These are phyloP conservation scores for Cataglyphis altisquamis DNA, from an alignment of 2,888 invertebrate species.

Conservation along the genomic window DNA sequence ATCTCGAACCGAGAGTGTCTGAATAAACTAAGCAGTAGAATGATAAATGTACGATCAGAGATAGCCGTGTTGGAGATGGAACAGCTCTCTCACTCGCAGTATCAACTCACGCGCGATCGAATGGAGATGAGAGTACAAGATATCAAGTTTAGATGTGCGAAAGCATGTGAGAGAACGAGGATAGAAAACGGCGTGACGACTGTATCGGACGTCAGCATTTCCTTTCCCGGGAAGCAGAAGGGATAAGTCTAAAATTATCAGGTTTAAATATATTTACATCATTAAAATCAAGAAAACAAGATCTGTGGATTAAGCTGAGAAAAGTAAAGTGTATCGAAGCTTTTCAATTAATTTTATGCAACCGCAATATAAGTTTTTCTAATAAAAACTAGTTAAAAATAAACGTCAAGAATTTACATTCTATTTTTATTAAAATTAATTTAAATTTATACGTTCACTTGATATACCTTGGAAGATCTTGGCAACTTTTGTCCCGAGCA, in stretches of 20 bases:
- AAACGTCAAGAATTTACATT: background rate
- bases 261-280: background rate
- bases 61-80: conserved; percentile 14
- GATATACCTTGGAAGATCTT: background rate
- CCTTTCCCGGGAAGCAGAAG: background rate
- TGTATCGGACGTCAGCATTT: conserved; percentile 29
- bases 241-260: conserved; percentile 40
- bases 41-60: conserved; percentile 29
- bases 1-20: background rate
- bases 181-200: conserved; percentile 14
- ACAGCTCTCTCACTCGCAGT: conserved; percentile 16
- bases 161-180: conserved; percentile 1
- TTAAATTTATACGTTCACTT: background rate
- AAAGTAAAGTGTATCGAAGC: background rate
- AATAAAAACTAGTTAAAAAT: background rate
- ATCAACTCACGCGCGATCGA: background rate
- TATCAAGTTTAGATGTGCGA: conserved; percentile 13
- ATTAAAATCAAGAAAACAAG: conserved; percentile 18
- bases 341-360: background rate
- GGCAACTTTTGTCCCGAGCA: background rate
- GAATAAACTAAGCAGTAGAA: conserved; percentile 3
- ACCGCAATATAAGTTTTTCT: background rate
- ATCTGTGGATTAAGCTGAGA: background rate
- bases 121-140: conserved; percentile 28
- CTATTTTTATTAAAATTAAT: background rate